These are phyloP conservation scores for Chloromyia formosa DNA, from an alignment of 2,888 invertebrate species.

Conservation along the genomic window DNA sequence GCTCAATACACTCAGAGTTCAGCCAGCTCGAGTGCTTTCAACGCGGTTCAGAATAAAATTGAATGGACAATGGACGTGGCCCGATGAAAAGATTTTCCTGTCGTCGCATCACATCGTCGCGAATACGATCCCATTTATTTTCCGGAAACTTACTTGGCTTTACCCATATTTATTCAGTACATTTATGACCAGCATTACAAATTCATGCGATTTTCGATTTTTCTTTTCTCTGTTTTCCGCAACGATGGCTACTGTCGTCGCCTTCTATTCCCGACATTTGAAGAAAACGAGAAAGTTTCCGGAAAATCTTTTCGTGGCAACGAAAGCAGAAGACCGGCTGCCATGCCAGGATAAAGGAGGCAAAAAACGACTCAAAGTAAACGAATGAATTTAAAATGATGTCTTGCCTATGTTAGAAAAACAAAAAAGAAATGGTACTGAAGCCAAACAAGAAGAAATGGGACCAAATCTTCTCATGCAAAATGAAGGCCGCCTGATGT, in stretches of 20 bases:
- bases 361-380: slow-evolving; percentile 17
- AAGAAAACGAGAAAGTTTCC: background rate
- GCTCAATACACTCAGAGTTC: no score
- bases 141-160: background rate
- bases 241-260: background rate
- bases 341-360: no score
- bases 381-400: slow-evolving; percentile 38
- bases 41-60: background rate
- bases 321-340: no score
- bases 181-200: slow-evolving; percentile 36
- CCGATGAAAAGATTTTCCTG: background rate
- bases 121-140: slow-evolving; percentile 16
- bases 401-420: background rate
- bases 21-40: no score
- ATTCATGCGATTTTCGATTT: slow-evolving; percentile 28
- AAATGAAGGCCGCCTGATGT: no score
- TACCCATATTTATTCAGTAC: slow-evolving; percentile 37
- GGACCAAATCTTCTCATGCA: no score
- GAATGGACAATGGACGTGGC: slow-evolving; percentile 1
- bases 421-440: background rate
- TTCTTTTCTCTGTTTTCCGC: background rate
- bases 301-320: slow-evolving; percentile 5
- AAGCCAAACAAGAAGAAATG: no score
- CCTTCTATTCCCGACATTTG: background rate
- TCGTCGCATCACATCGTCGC: background rate